A percentile compares a stretch with the other conserved stretches of the same genome.
Conservation (phyloP, 1,140 invertebrate genomes). For the Drosophila pallidifrons region DNA sequence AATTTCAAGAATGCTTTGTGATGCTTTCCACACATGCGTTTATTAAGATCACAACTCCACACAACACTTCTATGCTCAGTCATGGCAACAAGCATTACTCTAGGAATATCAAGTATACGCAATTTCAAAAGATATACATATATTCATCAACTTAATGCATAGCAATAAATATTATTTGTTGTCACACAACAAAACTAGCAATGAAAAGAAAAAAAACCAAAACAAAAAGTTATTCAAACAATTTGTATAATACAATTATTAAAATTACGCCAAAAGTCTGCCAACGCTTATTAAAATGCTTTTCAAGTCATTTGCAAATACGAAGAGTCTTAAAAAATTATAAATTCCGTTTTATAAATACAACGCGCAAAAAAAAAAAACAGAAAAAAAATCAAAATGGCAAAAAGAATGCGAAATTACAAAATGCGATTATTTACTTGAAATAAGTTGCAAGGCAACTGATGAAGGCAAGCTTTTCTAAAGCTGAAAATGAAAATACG, state of each 20-base stretch:
- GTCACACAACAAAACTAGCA: no score
- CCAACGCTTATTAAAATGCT: not conserved
- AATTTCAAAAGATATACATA: no score
- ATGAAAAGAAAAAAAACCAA: no score
- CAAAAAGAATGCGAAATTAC: not conserved
- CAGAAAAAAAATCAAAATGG: not conserved
- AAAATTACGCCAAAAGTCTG: not conserved
- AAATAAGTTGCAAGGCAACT: not conserved
- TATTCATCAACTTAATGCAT: no score
- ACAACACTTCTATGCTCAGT: no score
- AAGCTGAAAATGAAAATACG: constrained; percentile 3
- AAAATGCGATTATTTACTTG: constrained; percentile 22
- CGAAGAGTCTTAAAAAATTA: constrained; percentile 4
- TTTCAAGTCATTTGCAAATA: not conserved
- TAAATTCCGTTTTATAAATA: constrained; percentile 14
- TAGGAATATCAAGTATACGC: no score
- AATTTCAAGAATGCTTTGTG: constrained; percentile 14
- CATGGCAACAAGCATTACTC: no score
- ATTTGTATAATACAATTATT: not conserved
- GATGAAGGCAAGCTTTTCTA: not conserved
- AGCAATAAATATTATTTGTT: no score
- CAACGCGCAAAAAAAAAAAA: no score
- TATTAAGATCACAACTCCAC: no score
- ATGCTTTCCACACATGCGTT: not conserved
- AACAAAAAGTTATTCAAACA: not conserved